Evolutionary conservation across 1,140 invertebrate genomes (phyloP), one percentile per base, ranked within the genome.

Genomic region (Glomeris maerens): DNA sequence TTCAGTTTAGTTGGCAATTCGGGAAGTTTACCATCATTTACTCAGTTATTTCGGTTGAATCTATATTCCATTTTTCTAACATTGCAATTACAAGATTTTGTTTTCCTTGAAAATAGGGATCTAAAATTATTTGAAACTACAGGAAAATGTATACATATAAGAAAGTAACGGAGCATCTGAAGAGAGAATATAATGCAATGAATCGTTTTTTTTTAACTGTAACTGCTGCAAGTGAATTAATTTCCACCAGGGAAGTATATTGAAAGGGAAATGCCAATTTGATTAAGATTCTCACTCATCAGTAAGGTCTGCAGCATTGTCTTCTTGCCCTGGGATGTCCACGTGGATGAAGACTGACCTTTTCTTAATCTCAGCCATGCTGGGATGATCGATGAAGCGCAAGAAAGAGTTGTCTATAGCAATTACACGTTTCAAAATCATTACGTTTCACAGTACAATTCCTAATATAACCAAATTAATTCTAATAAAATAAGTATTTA

Each of bases 321-420:
- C 83, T 56, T 84, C 84, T 64, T 92, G 88, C 0, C 88, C 88
- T 1, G 88, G 86, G 14, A 90, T 75, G 65, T 90, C 85, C 13
- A 92, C 77, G 63, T 91, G 84, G 52, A 92, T 83, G 70, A 88
- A 91, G 59, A 86, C 79, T 36, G 84, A 86, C 27, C 86, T 72
- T 36, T 85, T 78, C 61, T 83, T 84, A 47, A 91, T 84, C 67
- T 86, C 82, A 36, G 69, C 69, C 86, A 91, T 91, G 45, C 79
- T 78, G 3, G 81, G 78, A 64, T 81, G 77, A 59, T 83, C 78
- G 44, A 88, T 77, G 59, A 83, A 83, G 60, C 82, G 78, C 60
- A 81, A 76, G 65, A 82, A 76, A 2, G 79, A 78, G 36, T 77
- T 75, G 64, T 83, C 81, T 84, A 13, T 44, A n/a, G 7, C 13